Evolutionary conservation across 2,113 vertebrate species (phyloP), one percentile per base, ranked within the genome.

Genomic region (Deroptyus accipitrinus): DNA sequence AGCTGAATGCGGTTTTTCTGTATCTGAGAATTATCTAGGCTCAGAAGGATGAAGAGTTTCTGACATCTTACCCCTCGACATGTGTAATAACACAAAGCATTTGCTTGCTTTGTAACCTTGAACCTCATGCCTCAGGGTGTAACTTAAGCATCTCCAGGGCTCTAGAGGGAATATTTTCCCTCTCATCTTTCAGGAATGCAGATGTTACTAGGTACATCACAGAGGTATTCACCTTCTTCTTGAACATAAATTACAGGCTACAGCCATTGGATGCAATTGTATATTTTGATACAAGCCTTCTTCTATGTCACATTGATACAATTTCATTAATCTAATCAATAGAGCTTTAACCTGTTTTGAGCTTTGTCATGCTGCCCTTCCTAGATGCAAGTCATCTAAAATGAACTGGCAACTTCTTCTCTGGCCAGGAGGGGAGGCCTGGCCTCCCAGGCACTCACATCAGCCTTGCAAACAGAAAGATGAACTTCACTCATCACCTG

Each of bases 401-500:
- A 39, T 39, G 48, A 93, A 90, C 67, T 5, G 12, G 88, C 33
- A 87, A 31, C 35, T 86, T 49, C 41, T 63, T 67, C 52, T 81
- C 80, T n/a, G 66, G 87, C 46, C 54, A 91, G 62, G 35, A 89
- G 52, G 68, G 62, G 59, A 66, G 75, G 49, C 39, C 73, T 88
- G 90, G 73, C 44, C 83, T 72, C 10, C 2, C 0, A 64, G 57
- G 73, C 83, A 46, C 23, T 66, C 88, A 55, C 76, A 95, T 95
- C 89, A 90, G 93, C 92, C 96, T 80, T 93, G 94, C 85, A 97
- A 91, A 90, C 72, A 96, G 64, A 30, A 74, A 75, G 57, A 94
- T 78, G 83, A 97, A 86, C 76, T 93, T 97, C 94, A 62, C 91
- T 92, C 95, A 92, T 94, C 86, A 94, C 76, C 88, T 93, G 94